Base-by-base conservation (phyloP, 2,888 invertebrate species). In the Ophraella communa region DNA sequence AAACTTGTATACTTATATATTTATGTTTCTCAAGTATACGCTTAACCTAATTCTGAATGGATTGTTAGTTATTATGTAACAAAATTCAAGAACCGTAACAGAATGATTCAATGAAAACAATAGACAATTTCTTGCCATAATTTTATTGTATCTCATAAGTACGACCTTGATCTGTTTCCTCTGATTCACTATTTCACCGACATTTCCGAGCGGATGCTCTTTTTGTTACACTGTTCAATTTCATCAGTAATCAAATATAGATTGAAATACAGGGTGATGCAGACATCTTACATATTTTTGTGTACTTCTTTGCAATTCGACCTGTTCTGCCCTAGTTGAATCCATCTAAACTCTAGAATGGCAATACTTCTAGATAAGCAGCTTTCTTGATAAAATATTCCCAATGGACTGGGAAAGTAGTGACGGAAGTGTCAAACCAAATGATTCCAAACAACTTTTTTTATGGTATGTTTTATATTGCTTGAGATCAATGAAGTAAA, bases 41-140 rank as follows among this genome's bases (percentile, higher is more conserved):
- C 39, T 39, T 17, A 42, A 51, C 44, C 53, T 33, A 35, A 59
- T 58, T 62, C 42, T 42, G 58, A 65, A 62, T 57, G 53, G 58
- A 56, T 57, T 65, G 52, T 57, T 65, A 57, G 58, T 45, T 57
- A 62, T 67, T 69, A 64, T 68, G 68, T 69, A 68, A 61, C 59
- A 62, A 66, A 57, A 70, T 59, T 66, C 67, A 65, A 53, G 64
- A 64, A 66, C 65, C 71, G 66, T 71, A 64, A 64, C 71, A 67
- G 66, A 69, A 58, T 69, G 69, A 71, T 66, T 69, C 67, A 67
- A 65, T 55, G 30, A 59, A 66, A 67, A 70, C 71, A 70, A 71
- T 71, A 60, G 67, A 65, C 62, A 64, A 68, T 68, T 65, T 63
- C 61, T 54, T 49, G 59, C 59, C 47, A 47, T 53, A 52, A 57